Percentiles rank a stretch among this genome's conserved stretches.
Conservation (phyloP, 2,113 vertebrate genomes). For the Sylvia atricapilla region DNA sequence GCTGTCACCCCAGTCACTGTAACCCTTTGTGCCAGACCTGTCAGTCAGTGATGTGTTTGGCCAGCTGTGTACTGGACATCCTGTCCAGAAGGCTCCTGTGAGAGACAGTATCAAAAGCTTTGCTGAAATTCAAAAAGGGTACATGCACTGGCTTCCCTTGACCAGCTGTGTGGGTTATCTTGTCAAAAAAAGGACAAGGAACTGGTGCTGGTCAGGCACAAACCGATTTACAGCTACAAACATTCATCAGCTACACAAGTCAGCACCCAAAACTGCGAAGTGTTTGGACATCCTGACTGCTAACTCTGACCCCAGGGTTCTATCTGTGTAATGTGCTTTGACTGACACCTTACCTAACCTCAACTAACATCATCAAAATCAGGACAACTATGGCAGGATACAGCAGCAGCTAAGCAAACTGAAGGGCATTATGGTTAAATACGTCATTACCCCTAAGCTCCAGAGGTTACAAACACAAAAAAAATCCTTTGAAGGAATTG, state of each 20-base stretch:
- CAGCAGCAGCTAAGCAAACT: not conserved
- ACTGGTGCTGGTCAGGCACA: too few species aligned
- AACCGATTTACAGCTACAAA: not conserved
- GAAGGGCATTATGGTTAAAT: not conserved
- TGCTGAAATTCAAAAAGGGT: not conserved
- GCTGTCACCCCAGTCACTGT: not conserved
- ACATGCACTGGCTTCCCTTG: not conserved
- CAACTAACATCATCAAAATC: not conserved
- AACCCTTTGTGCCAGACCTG: not conserved
- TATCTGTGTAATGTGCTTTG: not conserved
- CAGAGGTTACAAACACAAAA: not conserved
- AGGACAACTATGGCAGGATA: not conserved
- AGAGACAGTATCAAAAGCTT: not conserved
- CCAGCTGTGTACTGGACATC: not conserved
- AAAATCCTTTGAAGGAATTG: not conserved
- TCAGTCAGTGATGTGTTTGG: not conserved
- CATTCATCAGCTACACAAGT: not conserved
- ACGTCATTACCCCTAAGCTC: not conserved
- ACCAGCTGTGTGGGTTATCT: not conserved
- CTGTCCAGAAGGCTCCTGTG: not conserved
- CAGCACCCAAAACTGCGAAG: not conserved
- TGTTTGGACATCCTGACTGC: not conserved
- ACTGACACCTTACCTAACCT: not conserved
- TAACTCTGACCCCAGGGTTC: not conserved
- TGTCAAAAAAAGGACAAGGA: too few species aligned